Evolutionary conservation across 1,140 invertebrate species (phyloP).

Genomic region (Rhagoletis pomonella): DNA sequence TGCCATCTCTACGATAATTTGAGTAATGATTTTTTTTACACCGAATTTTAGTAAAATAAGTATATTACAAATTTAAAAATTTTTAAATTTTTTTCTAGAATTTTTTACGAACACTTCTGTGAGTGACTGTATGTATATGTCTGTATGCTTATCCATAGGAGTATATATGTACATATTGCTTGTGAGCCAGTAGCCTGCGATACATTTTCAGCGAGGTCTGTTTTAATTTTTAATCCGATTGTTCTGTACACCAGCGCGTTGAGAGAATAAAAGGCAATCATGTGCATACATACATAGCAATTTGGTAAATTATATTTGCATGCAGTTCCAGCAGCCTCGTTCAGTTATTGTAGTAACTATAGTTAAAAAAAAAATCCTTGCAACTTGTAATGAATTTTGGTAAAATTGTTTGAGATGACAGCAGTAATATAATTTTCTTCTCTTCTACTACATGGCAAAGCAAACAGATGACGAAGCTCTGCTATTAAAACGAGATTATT

Average conservation of each 20-base stretch:
- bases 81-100: too few species aligned
- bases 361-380: too few species aligned
- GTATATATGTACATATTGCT: not conserved
- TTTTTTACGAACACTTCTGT: too few species aligned
- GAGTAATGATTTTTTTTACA: too few species aligned
- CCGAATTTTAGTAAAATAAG: too few species aligned
- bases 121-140: too few species aligned
- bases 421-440: constrained; percentile 27
- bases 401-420: constrained; percentile 32
- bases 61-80: too few species aligned
- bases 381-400: not conserved
- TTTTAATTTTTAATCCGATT: constrained; percentile 47
- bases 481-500: not conserved
- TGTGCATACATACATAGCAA: not conserved
- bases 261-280: not conserved
- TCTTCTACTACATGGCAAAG: not conserved
- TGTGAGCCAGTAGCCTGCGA: not conserved
- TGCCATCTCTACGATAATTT: too few species aligned
- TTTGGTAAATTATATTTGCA: not conserved
- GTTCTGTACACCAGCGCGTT: not conserved
- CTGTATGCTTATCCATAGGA: too few species aligned
- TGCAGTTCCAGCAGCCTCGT: not conserved
- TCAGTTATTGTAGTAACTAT: too few species aligned
- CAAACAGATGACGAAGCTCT: not conserved
- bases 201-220: constrained; percentile 24